A percentile compares a stretch with the other conserved stretches of the same genome.
Conservation (phyloP, 2,888 invertebrate species). For the Neoaliturus tenellus region DNA sequence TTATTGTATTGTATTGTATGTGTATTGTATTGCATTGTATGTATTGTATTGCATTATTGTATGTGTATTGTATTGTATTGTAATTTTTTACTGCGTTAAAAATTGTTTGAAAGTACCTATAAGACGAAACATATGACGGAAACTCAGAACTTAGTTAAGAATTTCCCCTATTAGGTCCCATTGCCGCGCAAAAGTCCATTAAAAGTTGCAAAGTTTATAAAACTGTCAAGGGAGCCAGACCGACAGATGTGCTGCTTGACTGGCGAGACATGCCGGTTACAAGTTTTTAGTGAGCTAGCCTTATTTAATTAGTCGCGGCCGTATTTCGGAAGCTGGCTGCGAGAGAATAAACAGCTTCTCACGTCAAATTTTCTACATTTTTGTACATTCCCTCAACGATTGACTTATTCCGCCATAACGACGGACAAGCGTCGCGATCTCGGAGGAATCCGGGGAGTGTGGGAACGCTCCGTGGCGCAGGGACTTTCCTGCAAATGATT, state of each 20-base stretch:
- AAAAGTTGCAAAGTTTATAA: constrained; percentile 13
- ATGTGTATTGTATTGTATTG: too few relatives aligned
- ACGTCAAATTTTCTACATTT: constrained; percentile 31
- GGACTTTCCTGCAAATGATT: not conserved
- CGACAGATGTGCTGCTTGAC: not conserved
- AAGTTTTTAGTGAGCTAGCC: constrained; percentile 17
- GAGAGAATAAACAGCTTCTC: constrained; percentile 9
- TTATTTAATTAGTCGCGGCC: constrained; percentile 25
- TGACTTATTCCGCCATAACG: constrained; percentile 50
- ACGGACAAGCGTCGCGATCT: constrained; percentile 36
- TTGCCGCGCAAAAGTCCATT: not conserved
- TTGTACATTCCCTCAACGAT: constrained; percentile 33
- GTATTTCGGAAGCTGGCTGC: constrained; percentile 45
- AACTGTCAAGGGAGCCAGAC: constrained; percentile 23
- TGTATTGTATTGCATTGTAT: too few relatives aligned
- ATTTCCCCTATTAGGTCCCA: too few relatives aligned
- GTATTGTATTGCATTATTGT: too few relatives aligned
- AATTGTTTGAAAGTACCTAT: too few relatives aligned
- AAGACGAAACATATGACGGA: too few relatives aligned
- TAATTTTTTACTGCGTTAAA: too few relatives aligned
- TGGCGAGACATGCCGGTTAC: not conserved
- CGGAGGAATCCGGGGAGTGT: constrained; percentile 26
- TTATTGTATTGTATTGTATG: too few relatives aligned
- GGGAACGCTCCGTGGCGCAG: constrained; percentile 18
- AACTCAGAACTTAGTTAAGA: too few relatives aligned